Evolutionary conservation across 2,797 vertebrate genomes (phyloP).

Genomic region (Alca torda): DNA sequence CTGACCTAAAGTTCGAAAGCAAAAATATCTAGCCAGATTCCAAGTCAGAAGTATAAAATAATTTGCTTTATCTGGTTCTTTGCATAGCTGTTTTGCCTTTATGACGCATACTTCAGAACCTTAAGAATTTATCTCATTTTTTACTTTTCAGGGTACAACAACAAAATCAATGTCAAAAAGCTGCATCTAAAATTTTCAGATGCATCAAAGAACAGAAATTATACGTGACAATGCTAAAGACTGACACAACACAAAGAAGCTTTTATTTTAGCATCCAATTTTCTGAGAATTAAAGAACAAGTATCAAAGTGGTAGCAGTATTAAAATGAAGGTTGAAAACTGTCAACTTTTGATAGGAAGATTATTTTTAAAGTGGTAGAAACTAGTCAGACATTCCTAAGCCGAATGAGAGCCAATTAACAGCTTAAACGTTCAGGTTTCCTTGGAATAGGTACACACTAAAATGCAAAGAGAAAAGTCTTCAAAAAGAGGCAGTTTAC

Average conservation of each 20-base stretch:
- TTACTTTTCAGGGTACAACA: neutral
- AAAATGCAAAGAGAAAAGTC: neutral
- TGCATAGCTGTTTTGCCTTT: neutral
- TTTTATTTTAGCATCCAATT: constrained; percentile 29
- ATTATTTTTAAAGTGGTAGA: constrained; percentile 14
- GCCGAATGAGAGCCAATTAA: neutral
- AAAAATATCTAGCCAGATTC: neutral
- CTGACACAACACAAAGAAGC: constrained; percentile 6
- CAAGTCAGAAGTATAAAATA: neutral
- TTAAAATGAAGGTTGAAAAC: constrained; percentile 23
- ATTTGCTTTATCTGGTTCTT: neutral
- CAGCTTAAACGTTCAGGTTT: neutral
- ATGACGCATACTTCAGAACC: neutral
- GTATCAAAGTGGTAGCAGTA: neutral
- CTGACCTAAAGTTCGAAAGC: neutral
- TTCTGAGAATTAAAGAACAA: constrained; percentile 20
- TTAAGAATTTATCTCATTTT: neutral
- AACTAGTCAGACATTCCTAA: neutral
- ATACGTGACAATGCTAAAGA: neutral
- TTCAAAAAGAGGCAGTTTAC: neutral
- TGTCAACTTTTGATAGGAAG: constrained; percentile 36
- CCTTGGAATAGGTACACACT: neutral
- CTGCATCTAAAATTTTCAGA: neutral
- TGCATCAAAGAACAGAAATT: constrained; percentile 8
- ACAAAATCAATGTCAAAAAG: constrained; percentile 10